These are phyloP conservation scores for Murina feae DNA, from an alignment of 2,113 vertebrate species.

Conservation along the genomic window DNA sequence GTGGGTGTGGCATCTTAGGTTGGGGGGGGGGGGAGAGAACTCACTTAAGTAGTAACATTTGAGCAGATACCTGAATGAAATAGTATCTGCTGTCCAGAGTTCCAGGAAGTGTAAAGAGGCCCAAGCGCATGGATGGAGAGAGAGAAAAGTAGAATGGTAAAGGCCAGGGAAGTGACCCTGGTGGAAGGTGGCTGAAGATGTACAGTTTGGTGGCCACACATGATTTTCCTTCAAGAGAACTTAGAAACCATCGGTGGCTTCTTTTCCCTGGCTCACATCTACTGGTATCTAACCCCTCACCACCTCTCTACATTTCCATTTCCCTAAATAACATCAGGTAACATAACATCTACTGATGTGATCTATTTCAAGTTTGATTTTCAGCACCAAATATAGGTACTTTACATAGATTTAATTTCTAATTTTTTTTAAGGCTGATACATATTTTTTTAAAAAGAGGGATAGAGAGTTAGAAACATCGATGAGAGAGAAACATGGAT, in stretches of 20 bases:
- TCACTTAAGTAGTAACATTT: neutral
- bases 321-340: neutral
- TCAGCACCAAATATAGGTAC: constrained; percentile 19
- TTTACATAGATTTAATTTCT: constrained; percentile 14
- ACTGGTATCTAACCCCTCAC: neutral
- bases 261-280: neutral
- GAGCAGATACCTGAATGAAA: neutral
- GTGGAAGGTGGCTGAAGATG: neutral
- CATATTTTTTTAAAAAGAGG: too few relatives aligned
- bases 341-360: neutral
- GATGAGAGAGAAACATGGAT: too few relatives aligned
- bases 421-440: too few relatives aligned
- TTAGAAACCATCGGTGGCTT: neutral
- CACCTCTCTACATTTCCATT: neutral
- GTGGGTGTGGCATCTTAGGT: neutral
- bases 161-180: neutral
- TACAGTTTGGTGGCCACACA: neutral
- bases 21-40: neutral
- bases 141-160: neutral
- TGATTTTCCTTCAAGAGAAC: neutral
- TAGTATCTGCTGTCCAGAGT: neutral
- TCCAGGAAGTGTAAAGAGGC: neutral
- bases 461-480: too few relatives aligned
- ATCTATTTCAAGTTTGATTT: constrained; percentile 31
- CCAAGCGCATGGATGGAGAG: neutral